These are phyloP conservation scores for Gallinago solitaria DNA, from an alignment of 2,797 vertebrate species.

Conservation along the genomic window DNA sequence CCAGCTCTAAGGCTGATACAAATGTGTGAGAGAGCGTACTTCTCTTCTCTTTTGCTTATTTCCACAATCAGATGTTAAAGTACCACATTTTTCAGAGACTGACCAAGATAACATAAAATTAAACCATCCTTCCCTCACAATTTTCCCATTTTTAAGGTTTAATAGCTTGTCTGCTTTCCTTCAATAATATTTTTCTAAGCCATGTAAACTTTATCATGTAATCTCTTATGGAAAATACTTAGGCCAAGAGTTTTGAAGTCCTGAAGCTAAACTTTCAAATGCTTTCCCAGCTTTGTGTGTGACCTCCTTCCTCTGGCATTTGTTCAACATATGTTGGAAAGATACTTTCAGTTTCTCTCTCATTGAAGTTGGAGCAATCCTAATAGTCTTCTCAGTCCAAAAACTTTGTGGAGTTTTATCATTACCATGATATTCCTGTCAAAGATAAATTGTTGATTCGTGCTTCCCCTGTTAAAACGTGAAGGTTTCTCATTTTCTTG, in stretches of 20 bases:
- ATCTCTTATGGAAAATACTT: neutral
- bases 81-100: neutral
- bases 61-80: neutral
- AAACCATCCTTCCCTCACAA: neutral
- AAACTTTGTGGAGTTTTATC: neutral
- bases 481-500: neutral
- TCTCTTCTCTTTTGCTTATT: neutral
- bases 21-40: neutral
- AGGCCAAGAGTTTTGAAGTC: neutral
- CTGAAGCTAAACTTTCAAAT: neutral
- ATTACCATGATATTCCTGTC: neutral
- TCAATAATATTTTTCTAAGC: neutral
- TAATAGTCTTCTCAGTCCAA: neutral
- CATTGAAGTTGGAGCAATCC: neutral
- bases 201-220: neutral
- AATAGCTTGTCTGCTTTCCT: neutral
- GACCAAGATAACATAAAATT: neutral
- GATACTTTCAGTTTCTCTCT: constrained; percentile 19
- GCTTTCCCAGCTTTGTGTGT: neutral
- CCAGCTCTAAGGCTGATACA: neutral
- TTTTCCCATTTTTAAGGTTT: neutral
- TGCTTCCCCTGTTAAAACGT: neutral
- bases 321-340: constrained; percentile 29
- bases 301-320: neutral
- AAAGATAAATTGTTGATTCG: neutral